Conservation (phyloP, 2,797 vertebrate genomes). For the Synaphobranchus kaupii region DNA sequence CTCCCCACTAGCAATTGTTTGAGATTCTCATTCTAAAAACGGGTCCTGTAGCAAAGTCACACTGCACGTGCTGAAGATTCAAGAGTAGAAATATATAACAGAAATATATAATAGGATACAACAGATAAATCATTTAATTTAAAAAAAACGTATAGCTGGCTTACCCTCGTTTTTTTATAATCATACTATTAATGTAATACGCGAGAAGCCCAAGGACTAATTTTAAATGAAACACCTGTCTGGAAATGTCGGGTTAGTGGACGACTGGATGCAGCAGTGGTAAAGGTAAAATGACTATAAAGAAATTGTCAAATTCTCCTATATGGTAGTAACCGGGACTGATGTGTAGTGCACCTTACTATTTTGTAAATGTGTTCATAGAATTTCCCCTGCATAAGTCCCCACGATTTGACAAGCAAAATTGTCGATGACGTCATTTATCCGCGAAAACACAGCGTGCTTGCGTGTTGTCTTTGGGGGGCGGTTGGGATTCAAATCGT, state of each 20-base stretch:
- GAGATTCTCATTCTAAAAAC: constrained; percentile 17
- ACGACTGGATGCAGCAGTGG: background rate
- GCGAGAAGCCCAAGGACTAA: background rate
- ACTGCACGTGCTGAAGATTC: background rate
- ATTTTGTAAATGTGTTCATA: background rate
- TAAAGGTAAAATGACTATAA: background rate
- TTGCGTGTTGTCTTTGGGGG: background rate
- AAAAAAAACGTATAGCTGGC: background rate
- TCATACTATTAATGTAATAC: background rate
- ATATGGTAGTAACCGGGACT: background rate
- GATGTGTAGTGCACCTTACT: background rate
- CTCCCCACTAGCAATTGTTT: background rate
- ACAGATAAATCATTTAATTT: background rate
- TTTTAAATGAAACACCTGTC: background rate
- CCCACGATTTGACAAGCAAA: background rate
- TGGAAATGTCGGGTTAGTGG: background rate
- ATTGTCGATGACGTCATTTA: constrained; percentile 57
- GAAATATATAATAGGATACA: too few species aligned
- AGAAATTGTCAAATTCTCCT: background rate
- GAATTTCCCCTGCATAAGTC: background rate
- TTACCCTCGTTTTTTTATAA: background rate
- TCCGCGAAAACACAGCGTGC: constrained; percentile 66
- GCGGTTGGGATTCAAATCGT: background rate
- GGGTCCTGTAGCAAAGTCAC: background rate
- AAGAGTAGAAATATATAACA: background rate